Evolutionary conservation across 2,888 invertebrate genomes (phyloP), one percentile per base, ranked within the genome.

Genomic region (Metopia argyrocephala): DNA sequence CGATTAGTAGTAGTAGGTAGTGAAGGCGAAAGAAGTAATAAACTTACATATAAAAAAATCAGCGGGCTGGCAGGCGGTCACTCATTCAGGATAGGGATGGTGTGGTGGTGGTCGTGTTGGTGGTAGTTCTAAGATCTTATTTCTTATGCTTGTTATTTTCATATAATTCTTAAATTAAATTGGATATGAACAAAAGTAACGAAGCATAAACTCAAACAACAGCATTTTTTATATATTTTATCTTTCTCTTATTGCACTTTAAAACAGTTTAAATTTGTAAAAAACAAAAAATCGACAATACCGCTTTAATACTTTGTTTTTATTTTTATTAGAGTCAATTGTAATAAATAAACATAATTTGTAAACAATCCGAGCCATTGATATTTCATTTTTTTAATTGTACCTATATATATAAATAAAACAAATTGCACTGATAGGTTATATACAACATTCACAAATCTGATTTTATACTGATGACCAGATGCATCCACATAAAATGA

Each of bases 361-460:
- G 12, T 38, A 15, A 12, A 38, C 4, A 15, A 38, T 38, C 15
- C 15, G 38, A 9, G 38, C 38, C 38, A 38, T 38, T 38, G 15
- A 38, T 52, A 50, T 21, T 59, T 52, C 27, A 18, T 9, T n/a
- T 27, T 54, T 23, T 59, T 61, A 59, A 50, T 56, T 59, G 66
- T 48, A 57, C 48, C 27, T 31, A 73, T 12, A 84, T 83, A 85
- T 83, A 82, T 84, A 80, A 83, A 83, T 70, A 25, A 46, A 38
- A 31, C n/a, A 31, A 71, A 75, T 50, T 62, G 56, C 65, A 76
- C 48, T 71, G 46, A 65, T 50, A 28, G 31, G 64, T 73, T 84
- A 84, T 85, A 84, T 85, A 84, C 86, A 85, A 86, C 85, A 85
- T 52, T 15, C 38, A 15, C 15, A 38, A 57, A 48, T 56, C 38